Percentiles rank a stretch among this genome's conserved stretches.
phyloP scores from a whole-genome alignment of 2,797 vertebrate genomes.

The Leptoclinus maculatus region DNA sequence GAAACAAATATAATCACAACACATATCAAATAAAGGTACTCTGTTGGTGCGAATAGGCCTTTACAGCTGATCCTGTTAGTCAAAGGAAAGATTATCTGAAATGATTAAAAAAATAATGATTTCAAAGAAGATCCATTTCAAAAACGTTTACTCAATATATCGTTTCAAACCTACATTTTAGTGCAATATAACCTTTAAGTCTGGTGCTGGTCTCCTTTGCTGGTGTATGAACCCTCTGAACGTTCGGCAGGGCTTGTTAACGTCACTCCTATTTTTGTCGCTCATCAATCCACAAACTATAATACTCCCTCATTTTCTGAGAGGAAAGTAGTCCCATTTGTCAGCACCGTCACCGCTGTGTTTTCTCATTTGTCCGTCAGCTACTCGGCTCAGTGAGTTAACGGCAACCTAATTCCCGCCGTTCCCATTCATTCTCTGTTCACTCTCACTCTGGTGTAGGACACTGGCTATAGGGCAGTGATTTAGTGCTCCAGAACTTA shows the following conservation, averaged over 20 bases:
- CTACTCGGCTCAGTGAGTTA: constrained; percentile 66
- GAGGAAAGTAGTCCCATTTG: constrained; percentile 69
- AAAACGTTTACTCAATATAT: neutral
- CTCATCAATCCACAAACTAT: constrained; percentile 66
- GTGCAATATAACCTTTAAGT: constrained; percentile 22
- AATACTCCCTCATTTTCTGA: constrained; percentile 57
- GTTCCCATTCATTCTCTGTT: constrained; percentile 48
- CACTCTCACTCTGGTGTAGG: constrained; percentile 48
- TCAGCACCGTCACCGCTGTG: constrained; percentile 64
- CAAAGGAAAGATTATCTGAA: constrained; percentile 1
- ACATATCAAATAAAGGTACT: neutral
- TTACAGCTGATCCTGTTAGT: neutral
- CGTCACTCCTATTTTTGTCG: constrained; percentile 59
- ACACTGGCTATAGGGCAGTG: constrained; percentile 55
- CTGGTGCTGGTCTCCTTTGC: neutral
- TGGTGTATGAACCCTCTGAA: constrained; percentile 20
- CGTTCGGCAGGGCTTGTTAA: constrained; percentile 59
- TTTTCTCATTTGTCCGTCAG: constrained; percentile 77
- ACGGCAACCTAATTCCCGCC: constrained; percentile 66
- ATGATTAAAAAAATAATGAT: neutral
- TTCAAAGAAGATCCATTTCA: constrained; percentile 1
- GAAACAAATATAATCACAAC: neutral
- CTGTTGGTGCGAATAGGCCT: neutral
- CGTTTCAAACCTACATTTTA: constrained; percentile 16
- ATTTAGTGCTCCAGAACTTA: constrained; percentile 69